phyloP scores from a whole-genome alignment of 92 coral and sea anemone species.

The Phenganax marumi region DNA sequence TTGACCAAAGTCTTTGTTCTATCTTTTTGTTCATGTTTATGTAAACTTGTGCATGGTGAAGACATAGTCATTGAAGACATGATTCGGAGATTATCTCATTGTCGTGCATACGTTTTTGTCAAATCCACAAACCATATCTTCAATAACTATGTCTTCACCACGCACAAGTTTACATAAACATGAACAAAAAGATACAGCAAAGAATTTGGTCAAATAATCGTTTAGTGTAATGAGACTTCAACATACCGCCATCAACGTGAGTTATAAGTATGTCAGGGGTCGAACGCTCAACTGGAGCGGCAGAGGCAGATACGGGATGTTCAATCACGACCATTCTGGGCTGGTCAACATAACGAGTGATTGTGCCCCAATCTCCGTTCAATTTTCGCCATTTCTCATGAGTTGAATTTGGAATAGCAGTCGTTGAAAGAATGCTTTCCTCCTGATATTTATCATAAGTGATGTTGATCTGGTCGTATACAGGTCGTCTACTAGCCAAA shows the following conservation, averaged over 20 bases:
- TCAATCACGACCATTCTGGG: slow-evolving; percentile 51
- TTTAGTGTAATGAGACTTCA: neutral
- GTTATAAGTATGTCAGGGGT: slow-evolving; percentile 31
- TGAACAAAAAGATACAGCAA: neutral
- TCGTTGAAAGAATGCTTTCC: slow-evolving; percentile 80
- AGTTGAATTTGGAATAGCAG: slow-evolving; percentile 74
- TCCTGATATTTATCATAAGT: slow-evolving; percentile 76
- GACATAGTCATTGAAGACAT: too few species aligned
- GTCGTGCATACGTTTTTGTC: too few species aligned
- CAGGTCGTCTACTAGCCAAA: slow-evolving; percentile 72
- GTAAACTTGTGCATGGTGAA: too few species aligned
- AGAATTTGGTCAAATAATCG: neutral
- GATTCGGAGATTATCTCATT: too few species aligned
- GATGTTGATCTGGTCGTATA: slow-evolving; percentile 75
- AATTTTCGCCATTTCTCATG: slow-evolving; percentile 79
- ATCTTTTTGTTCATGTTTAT: too few species aligned
- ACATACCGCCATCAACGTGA: slow-evolving; percentile 27
- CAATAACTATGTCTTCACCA: too few species aligned
- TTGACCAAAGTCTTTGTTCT: too few species aligned
- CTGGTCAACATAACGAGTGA: slow-evolving; percentile 67
- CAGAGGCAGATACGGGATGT: slow-evolving; percentile 40
- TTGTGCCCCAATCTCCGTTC: slow-evolving; percentile 86
- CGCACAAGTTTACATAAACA: neutral
- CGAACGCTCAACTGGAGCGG: neutral
- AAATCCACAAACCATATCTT: too few species aligned